Evolutionary conservation across 2,113 vertebrate species (phyloP).

Genomic region (Naja naja): DNA sequence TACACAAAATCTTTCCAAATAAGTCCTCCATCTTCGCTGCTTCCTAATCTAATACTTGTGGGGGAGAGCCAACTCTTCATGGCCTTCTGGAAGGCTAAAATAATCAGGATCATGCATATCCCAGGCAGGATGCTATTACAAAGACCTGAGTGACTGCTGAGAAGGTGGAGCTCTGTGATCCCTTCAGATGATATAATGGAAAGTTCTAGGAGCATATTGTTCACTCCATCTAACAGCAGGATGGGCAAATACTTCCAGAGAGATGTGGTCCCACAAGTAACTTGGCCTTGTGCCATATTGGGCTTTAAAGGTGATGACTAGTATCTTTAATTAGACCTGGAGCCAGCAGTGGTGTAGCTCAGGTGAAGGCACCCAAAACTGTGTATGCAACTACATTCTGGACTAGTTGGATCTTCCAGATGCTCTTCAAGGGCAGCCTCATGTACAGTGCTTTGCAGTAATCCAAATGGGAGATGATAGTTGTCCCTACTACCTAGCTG

Average conservation of each 20-base stretch:
- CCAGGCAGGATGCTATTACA: not conserved
- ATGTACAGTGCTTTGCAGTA: not conserved
- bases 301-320: not conserved
- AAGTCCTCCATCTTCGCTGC: not conserved
- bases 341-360: not conserved
- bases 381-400: not conserved
- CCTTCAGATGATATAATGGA: not conserved
- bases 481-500: not conserved
- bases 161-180: not conserved
- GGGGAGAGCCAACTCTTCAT: not conserved
- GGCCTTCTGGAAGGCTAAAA: not conserved
- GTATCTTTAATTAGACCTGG: not conserved
- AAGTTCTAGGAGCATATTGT: not conserved
- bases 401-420: not conserved
- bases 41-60: not conserved
- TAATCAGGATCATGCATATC: not conserved
- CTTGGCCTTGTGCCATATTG: not conserved
- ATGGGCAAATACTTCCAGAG: not conserved
- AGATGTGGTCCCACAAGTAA: not conserved
- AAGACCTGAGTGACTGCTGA: not conserved
- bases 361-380: not conserved
- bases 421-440: not conserved
- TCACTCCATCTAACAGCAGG: not conserved
- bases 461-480: not conserved
- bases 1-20: not conserved